A percentile compares a stretch with the other conserved stretches of the same genome.
phyloP scores from a whole-genome alignment of 2,797 vertebrate genomes.

The Sylvia borin region DNA sequence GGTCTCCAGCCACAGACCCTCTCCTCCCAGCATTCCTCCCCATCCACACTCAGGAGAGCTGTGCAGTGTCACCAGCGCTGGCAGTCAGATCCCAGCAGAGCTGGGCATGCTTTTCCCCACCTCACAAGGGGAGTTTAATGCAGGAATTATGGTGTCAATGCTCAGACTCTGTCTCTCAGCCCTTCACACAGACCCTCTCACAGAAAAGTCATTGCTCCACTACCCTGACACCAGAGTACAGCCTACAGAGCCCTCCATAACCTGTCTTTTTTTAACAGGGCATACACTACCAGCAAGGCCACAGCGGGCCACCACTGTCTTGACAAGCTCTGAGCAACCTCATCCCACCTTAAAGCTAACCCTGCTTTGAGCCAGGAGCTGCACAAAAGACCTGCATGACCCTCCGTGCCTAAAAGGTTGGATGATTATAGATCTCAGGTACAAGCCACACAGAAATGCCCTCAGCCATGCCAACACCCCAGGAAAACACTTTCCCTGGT shows the following conservation, averaged over 20 bases:
- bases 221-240: background rate
- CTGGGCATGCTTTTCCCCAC: background rate
- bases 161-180: background rate
- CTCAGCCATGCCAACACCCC: fast-evolving
- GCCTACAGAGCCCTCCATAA: background rate
- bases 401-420: background rate
- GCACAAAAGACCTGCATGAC: background rate
- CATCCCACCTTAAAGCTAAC: background rate
- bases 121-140: background rate
- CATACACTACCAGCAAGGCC: background rate
- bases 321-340: background rate
- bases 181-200: background rate
- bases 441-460: background rate
- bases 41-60: background rate
- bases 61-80: fast-evolving
- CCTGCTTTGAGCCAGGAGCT: background rate
- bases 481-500: background rate
- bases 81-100: background rate
- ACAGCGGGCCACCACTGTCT: background rate
- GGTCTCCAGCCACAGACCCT: background rate
- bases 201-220: background rate
- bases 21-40: background rate
- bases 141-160: background rate
- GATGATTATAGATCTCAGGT: background rate
- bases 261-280: background rate